Conservation (phyloP, 2,888 invertebrate species). For the Campaea margaritaria region DNA sequence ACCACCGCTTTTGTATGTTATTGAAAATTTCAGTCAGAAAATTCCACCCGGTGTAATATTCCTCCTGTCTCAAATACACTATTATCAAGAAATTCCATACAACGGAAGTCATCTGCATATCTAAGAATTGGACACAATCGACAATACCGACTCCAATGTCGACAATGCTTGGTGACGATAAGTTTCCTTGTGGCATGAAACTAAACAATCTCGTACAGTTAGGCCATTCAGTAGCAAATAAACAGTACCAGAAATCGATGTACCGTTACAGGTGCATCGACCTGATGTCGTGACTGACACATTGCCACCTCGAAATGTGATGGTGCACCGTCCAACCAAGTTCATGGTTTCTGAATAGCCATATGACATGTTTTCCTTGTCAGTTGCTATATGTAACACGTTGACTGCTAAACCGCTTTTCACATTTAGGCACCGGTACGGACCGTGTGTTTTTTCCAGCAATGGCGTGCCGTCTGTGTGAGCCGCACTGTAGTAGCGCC, state of each 20-base stretch:
- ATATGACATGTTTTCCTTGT: background rate
- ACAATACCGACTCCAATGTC: conserved; percentile 1
- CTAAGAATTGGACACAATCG: background rate
- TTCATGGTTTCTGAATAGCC: conserved; percentile 44
- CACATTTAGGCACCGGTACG: no score
- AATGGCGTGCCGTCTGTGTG: no score
- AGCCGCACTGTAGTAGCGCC: no score
- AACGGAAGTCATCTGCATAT: background rate
- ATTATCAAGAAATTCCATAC: background rate
- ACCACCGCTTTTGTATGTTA: no score
- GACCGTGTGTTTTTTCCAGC: no score
- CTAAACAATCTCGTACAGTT: conserved; percentile 7
- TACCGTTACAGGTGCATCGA: conserved; percentile 62
- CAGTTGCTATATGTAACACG: no score
- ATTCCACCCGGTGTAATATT: no score
- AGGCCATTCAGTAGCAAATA: conserved; percentile 21
- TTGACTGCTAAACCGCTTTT: no score
- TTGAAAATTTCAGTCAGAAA: no score
- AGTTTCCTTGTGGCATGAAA: background rate
- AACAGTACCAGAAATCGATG: conserved; percentile 39
- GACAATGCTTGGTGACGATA: conserved; percentile 15
- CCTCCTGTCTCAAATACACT: no score
- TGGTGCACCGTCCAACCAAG: conserved; percentile 51
- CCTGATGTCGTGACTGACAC: conserved; percentile 61
- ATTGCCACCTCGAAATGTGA: conserved; percentile 49